Conservation (phyloP, 2,113 vertebrate species). For the Strix aluco region DNA sequence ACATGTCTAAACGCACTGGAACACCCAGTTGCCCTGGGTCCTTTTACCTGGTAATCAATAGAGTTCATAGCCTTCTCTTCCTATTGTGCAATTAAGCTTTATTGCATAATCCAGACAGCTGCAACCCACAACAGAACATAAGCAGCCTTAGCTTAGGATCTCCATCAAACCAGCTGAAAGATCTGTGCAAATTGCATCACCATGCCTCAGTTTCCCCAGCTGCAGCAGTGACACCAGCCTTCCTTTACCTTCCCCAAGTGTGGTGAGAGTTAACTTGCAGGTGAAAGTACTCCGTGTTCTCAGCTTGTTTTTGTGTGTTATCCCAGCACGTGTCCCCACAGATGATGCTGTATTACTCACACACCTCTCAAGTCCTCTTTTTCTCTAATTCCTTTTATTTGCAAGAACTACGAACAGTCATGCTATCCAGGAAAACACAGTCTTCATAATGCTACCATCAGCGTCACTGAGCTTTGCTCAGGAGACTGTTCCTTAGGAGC, state of each 20-base stretch:
- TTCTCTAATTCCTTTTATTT: conserved; percentile 39
- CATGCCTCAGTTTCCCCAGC: neutral
- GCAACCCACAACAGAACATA: neutral
- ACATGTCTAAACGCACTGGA: neutral
- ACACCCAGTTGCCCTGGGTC: accelerated
- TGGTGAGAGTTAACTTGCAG: neutral
- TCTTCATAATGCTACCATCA: neutral
- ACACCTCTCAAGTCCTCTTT: neutral
- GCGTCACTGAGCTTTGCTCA: neutral
- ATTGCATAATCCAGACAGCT: neutral
- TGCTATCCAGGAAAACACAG: conserved; percentile 39
- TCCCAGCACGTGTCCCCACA: conserved; percentile 1
- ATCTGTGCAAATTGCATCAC: accelerated
- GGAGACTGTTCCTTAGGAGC: neutral
- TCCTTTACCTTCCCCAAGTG: neutral
- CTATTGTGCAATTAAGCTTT: neutral
- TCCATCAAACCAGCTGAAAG: neutral
- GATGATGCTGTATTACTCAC: conserved; percentile 59
- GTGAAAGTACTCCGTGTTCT: conserved; percentile 2
- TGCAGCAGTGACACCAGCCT: neutral
- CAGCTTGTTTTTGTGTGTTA: neutral
- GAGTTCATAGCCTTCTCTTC: neutral
- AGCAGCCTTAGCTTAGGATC: neutral
- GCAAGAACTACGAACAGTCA: neutral
- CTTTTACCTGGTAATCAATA: neutral